These are phyloP conservation scores for Hydropsyche betteni DNA, from an alignment of 2,888 invertebrate genomes.

Conservation along the genomic window DNA sequence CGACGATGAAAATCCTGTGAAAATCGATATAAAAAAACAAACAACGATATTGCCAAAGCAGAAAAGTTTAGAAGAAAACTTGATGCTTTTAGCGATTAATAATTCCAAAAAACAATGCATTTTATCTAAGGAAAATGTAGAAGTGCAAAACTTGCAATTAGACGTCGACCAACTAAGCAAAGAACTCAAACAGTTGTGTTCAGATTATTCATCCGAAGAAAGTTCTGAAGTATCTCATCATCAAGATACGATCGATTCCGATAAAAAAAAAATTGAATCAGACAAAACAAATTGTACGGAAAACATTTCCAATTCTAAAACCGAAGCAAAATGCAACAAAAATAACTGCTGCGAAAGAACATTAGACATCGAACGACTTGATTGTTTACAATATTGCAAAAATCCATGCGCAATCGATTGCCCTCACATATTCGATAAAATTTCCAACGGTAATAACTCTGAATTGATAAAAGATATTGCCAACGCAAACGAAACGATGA, in stretches of 20 bases:
- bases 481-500: slow-evolving; percentile 47
- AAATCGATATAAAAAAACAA: background rate
- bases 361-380: slow-evolving; percentile 49
- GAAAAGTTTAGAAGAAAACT: slow-evolving; percentile 9
- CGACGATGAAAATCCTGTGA: slow-evolving; percentile 1
- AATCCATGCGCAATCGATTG: slow-evolving; percentile 46
- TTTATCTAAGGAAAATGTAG: slow-evolving; percentile 36
- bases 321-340: background rate
- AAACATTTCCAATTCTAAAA: background rate
- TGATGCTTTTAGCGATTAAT: background rate
- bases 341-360: background rate
- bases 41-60: background rate
- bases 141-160: slow-evolving; percentile 38
- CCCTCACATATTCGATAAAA: slow-evolving; percentile 40
- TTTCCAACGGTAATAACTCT: background rate
- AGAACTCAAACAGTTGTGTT: slow-evolving; percentile 40
- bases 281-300: background rate
- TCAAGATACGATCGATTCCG: background rate
- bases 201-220: slow-evolving; percentile 20
- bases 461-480: slow-evolving; percentile 19
- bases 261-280: background rate
- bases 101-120: background rate
- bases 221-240: background rate
- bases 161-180: slow-evolving; percentile 43
- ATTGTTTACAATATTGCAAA: slow-evolving; percentile 44